These are phyloP conservation scores for Coregonus ussuriensis DNA, from an alignment of 2,797 vertebrate genomes.

Conservation along the genomic window DNA sequence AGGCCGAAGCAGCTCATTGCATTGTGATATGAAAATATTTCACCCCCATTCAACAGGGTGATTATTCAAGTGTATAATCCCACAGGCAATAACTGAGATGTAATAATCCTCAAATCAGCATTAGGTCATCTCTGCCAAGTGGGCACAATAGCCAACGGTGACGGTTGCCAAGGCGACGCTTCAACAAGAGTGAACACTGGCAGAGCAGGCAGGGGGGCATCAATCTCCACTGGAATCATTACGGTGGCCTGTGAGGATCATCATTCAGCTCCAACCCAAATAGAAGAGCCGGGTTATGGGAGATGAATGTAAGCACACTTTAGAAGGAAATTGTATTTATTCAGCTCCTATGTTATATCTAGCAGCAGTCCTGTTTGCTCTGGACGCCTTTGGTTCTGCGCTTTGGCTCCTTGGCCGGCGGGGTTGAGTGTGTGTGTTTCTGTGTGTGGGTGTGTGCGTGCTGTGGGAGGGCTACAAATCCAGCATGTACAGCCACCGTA, in stretches of 20 bases:
- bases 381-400: conserved; percentile 49
- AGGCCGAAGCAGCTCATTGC: conserved; percentile 2
- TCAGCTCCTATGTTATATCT: conserved; percentile 71
- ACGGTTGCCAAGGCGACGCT: conserved; percentile 54
- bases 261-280: conserved; percentile 65
- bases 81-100: conserved; percentile 45
- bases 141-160: conserved; percentile 39
- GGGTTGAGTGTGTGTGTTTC: conserved; percentile 12
- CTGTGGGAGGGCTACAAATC: too few relatives aligned
- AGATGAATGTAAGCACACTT: conserved; percentile 55
- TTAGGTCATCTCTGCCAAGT: conserved; percentile 39
- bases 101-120: conserved; percentile 40
- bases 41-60: conserved; percentile 16
- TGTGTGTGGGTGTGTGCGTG: conserved; percentile 10
- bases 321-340: conserved; percentile 62
- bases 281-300: conserved; percentile 39
- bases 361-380: conserved; percentile 57
- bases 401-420: conserved; percentile 22
- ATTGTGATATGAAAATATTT: conserved; percentile 9
- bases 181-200: conserved; percentile 27
- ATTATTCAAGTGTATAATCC: conserved; percentile 43
- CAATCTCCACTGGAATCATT: conserved; percentile 60
- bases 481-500: too few relatives aligned
- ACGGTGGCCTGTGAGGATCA: conserved; percentile 57
- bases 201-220: conserved; percentile 49